These are phyloP conservation scores for Kryptolebias ocellatus DNA, from an alignment of 2,797 vertebrate species.

Conservation along the genomic window DNA sequence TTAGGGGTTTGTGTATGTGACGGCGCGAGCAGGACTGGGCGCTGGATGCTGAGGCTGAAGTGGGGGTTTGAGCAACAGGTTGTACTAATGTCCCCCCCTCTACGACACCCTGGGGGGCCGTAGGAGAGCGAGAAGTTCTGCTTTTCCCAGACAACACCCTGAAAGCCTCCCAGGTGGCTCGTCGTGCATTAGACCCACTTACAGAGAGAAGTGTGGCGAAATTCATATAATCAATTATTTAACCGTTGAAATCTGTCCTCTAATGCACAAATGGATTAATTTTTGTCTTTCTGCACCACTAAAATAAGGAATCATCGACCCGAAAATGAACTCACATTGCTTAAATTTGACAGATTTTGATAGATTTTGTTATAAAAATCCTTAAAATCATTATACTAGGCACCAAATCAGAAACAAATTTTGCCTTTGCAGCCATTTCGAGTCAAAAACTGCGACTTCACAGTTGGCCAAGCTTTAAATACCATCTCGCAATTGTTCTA, in stretches of 20 bases:
- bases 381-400: neutral
- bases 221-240: neutral
- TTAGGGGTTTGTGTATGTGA: slow-evolving; percentile 41
- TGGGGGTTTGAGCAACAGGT: slow-evolving; percentile 58
- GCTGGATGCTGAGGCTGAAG: slow-evolving; percentile 27
- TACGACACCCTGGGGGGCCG: slow-evolving; percentile 69
- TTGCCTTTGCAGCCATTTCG: neutral
- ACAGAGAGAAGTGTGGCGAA: neutral
- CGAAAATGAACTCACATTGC: neutral
- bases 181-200: slow-evolving; percentile 21
- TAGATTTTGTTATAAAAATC: neutral
- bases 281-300: neutral
- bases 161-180: slow-evolving; percentile 39
- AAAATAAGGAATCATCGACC: neutral
- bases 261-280: neutral
- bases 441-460: neutral
- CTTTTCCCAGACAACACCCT: slow-evolving; percentile 88
- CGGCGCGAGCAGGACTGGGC: slow-evolving; percentile 9
- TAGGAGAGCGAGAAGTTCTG: slow-evolving; percentile 63
- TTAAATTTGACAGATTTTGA: neutral
- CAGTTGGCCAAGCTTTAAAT: neutral
- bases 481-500: neutral
- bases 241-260: neutral
- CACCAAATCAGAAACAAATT: neutral
- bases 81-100: slow-evolving; percentile 74